Base-by-base conservation (phyloP, 1,140 invertebrate species). In the Heterodera schachtii region DNA sequence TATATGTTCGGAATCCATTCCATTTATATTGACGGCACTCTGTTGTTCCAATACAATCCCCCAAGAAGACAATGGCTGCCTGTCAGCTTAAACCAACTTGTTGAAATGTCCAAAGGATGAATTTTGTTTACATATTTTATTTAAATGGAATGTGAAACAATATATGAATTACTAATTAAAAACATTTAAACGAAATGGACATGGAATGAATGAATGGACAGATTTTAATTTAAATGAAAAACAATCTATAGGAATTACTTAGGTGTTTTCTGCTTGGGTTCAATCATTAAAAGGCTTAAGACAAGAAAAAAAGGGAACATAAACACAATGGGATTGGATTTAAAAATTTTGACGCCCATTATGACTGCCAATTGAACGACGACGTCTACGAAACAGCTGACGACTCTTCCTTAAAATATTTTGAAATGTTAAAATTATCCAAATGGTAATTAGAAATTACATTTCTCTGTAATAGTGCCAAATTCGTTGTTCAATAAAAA, bases 21-120 rank as follows among this genome's bases (percentile, higher is more conserved):
- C n/a, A 75, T 80, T 79, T 80, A 80, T 47, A 60, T 80, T 3
- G 79, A 80, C 57, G 76, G 79, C 44, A 80, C 79, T 2, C 2
- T 79, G n/a, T 4, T 80, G 64, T 79, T 80, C 49, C 52, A 57
- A 16, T 80, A 75, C 47, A 80, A 73, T 44, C 79, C 79, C 13
- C 70, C 79, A 16, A 80, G 21, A 44, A 52, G 79, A 31, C 76
- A 80, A 46, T 80, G 79, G 79, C 19, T 80, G 46, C 79, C 79
- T 6, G 75, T 70, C 43, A 79, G 71, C 75, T 41, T 80, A 47
- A 79, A 80, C 43, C 47, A 80, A 73, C 69, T 80, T 13, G 31
- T 80, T 13, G 71, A 80, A 43, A 79, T 80, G 71, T 73, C 43
- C 57, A 73, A 75, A 73, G 64, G 47, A 64, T 46, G n/a, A 60